Evolutionary conservation across 2,113 vertebrate genomes (phyloP), one percentile per base, ranked within the genome.

Genomic region (Alosa alosa): DNA sequence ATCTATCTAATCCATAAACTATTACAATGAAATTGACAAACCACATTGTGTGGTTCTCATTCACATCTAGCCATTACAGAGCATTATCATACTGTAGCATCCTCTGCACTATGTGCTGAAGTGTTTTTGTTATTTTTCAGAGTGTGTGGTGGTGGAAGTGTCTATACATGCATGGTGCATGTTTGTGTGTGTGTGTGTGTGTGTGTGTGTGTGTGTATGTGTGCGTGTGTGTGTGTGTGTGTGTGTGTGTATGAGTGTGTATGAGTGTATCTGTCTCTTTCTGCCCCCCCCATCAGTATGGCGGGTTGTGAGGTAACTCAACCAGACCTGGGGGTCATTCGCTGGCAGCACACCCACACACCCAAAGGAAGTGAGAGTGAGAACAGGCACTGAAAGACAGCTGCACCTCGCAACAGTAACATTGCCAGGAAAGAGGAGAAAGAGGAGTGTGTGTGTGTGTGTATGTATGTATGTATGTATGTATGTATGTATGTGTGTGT

Each of bases 351-450:
- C 25, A 31, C n/a, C 25, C n/a, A 68, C 64, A 68, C 64, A 68
- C 64, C 64, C n/a, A 68, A n/a, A 68, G 64, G 64, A 68, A 68
- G 64, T 68, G 64, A 68, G 64, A 68, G 64, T 68, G n/a, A 68
- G 64, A 31, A 25, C 22, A 68, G 22, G 64, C 64, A 7, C n/a
- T 68, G 64, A 68, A 68, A 68, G 64, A 68, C 64, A 68, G 64
- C 64, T 68, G 64, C 64, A 68, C 10, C 57, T 31, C 8, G 9
- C 64, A n/a, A 68, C 7, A 31, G n/a, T 31, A 68, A 8, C 64
- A 68, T 7, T 68, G n/a, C n/a, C n/a, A 11, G 52, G 52, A 57
- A 57, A 57, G 52, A 25, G 6, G 64, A 36, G 60, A 4, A n/a
- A n/a, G n/a, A 31, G 31, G 31, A 31, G 64, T 72, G 64, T 72